Evolutionary conservation across 1,140 invertebrate genomes (phyloP).

Genomic region (Neodiprion lecontei): DNA sequence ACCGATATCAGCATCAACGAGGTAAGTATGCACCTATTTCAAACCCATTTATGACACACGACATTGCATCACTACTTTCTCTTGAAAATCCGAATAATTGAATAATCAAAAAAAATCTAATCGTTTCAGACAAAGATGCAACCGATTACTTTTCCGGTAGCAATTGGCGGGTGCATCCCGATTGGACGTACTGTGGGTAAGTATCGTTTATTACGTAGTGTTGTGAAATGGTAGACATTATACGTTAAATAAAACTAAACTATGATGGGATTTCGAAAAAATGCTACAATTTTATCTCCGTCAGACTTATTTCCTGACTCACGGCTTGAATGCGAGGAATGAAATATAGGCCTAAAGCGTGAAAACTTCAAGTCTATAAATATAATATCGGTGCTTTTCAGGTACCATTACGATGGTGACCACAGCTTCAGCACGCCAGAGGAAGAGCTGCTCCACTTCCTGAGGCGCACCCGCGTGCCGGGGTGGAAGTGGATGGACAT

Average conservation of each 20-base stretch:
- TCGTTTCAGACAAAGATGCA: conserved; percentile 64
- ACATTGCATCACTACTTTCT: neutral
- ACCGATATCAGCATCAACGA: conserved; percentile 72
- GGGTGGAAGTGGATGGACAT: conserved; percentile 78
- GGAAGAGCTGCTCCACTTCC: conserved; percentile 76
- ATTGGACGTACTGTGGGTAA: conserved; percentile 72
- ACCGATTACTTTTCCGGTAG: conserved; percentile 73
- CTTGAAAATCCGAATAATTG: conserved; percentile 28
- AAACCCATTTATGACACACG: neutral
- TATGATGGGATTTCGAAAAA: no score
- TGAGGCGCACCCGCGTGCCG: conserved; percentile 74
- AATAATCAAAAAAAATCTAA: conserved; percentile 33
- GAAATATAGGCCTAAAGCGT: no score
- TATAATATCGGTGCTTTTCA: conserved; percentile 41
- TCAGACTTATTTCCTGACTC: no score
- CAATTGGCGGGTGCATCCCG: conserved; percentile 90
- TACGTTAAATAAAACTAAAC: no score
- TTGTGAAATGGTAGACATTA: conserved; percentile 2
- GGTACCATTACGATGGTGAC: conserved; percentile 64
- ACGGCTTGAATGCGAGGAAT: no score
- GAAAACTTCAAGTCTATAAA: no score
- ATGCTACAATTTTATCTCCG: no score
- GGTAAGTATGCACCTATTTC: conserved; percentile 51
- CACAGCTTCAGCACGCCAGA: conserved; percentile 66
- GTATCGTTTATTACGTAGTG: conserved; percentile 29